Evolutionary conservation across 2,113 vertebrate species (phyloP), one percentile per base, ranked within the genome.

Genomic region (Pseudorectes ferrugineus): DNA sequence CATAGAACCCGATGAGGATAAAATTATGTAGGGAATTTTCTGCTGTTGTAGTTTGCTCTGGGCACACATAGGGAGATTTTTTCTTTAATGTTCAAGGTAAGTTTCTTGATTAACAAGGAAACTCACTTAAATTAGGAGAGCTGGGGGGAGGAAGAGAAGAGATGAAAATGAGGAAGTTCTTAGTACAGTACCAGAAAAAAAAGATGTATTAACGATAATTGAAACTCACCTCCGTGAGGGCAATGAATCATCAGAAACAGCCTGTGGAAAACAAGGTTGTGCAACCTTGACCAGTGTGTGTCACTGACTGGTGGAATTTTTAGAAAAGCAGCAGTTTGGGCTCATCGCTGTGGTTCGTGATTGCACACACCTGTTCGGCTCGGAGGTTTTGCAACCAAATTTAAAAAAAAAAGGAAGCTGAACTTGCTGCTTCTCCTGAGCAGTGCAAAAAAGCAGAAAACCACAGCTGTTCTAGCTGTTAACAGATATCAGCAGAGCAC

Each of bases 341-440:
- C 94, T 96, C 97, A 97, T 98, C 21, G 95, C 97, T 98, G 98
- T 92, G 98, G 98, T 98, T 98, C 96, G 24, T 92, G 97, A 98
- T 98, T 98, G 97, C 98, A 98, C 98, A 99, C 98, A 99, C 98
- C 98, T 99, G 98, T 98, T 98, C 91, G 11, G 96, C 97, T 96
- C 58, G 25, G 97, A 97, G 97, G 97, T 98, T 98, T 99, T 98
- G 98, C 98, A 98, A 99, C 97, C 97, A 97, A 93, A 96, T 98
- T 97, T 96, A 97, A 97, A 97, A 91, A 51, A 98, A 97, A 97
- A 89, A 97, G 98, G 98, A 98, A 98, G 98, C 98, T 98, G 96
- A 98, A 97, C 97, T 98, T 83, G 70, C 95, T 93, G 97, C 97
- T 98, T 97, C 98, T 98, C 98, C 97, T 96, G 97, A 97, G 96